A percentile compares a stretch with the other conserved stretches of the same genome.
Evolutionary conservation across 2,888 invertebrate species (phyloP).

Genomic region (Lithophane semibrunnea): DNA sequence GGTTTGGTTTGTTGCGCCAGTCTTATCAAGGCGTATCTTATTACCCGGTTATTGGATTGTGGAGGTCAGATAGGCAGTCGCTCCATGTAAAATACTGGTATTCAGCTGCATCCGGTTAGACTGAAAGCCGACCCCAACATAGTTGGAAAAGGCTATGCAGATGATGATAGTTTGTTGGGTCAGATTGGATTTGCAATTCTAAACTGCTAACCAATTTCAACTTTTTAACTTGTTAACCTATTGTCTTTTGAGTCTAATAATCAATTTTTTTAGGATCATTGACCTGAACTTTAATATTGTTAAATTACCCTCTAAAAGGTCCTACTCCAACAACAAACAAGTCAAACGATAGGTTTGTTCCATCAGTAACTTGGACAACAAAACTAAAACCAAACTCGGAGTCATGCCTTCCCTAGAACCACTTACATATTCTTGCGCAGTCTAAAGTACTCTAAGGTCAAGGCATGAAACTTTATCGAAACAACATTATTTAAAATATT

Average conservation of each 20-base stretch:
- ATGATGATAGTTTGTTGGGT: too few relatives aligned
- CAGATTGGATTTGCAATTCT: not conserved
- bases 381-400: not conserved
- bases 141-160: too few relatives aligned
- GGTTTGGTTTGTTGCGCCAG: too few relatives aligned
- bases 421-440: conserved; percentile 25
- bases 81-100: too few relatives aligned
- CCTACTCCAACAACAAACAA: not conserved
- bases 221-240: not conserved
- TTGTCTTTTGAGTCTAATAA: not conserved
- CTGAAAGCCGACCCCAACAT: too few relatives aligned
- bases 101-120: too few relatives aligned
- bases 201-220: not conserved
- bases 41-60: too few relatives aligned
- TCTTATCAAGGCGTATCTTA: too few relatives aligned
- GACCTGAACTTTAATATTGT: too few relatives aligned
- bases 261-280: too few relatives aligned
- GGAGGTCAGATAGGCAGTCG: too few relatives aligned
- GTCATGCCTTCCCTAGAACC: not conserved
- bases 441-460: conserved; percentile 20
- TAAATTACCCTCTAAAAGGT: not conserved
- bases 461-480: conserved; percentile 23
- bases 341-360: not conserved
- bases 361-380: not conserved
- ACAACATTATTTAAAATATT: conserved; percentile 47